A percentile compares a stretch with the other conserved stretches of the same genome.
Evolutionary conservation across 2,888 invertebrate species (phyloP).

Genomic region (Tachina fera): DNA sequence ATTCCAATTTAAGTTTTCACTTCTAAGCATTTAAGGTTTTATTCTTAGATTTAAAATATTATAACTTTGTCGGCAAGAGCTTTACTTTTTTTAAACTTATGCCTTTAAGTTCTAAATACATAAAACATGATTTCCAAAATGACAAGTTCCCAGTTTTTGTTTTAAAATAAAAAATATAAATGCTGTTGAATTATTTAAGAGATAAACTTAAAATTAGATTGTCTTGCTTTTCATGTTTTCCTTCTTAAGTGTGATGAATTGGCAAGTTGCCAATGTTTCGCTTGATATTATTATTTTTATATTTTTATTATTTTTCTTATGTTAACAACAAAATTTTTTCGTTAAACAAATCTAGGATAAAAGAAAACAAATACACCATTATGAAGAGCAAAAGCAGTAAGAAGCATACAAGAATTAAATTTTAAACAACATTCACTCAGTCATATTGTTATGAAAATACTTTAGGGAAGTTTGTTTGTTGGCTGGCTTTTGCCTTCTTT

Average conservation of each 20-base stretch:
- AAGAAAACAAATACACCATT: background rate
- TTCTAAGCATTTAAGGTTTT: too few relatives aligned
- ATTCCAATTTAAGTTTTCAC: too few relatives aligned
- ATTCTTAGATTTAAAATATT: background rate
- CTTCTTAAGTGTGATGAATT: conserved; percentile 47
- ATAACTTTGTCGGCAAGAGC: background rate
- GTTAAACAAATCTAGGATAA: conserved; percentile 38
- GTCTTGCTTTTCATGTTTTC: conserved; percentile 43
- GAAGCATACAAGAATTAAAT: conserved; percentile 36
- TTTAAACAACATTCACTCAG: conserved; percentile 64
- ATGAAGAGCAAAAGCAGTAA: conserved; percentile 24
- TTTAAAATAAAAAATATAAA: conserved; percentile 46
- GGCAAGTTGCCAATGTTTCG: conserved; percentile 54
- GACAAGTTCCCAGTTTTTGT: conserved; percentile 8
- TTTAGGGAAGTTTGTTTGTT: conserved; percentile 57
- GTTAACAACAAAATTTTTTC: conserved; percentile 44
- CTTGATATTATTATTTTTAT: conserved; percentile 15
- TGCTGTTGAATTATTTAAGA: conserved; percentile 50
- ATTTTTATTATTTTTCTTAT: conserved; percentile 5
- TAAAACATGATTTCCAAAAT: background rate
- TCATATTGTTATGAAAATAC: conserved; percentile 54
- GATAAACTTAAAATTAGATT: conserved; percentile 41
- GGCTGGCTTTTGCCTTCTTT: conserved; percentile 54
- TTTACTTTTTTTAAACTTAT: background rate
- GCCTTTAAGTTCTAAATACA: background rate